A percentile compares a stretch with the other conserved stretches of the same genome.
These are phyloP conservation scores for Pseudorasbora parva DNA, from an alignment of 2,113 vertebrate genomes.

Conservation along the genomic window DNA sequence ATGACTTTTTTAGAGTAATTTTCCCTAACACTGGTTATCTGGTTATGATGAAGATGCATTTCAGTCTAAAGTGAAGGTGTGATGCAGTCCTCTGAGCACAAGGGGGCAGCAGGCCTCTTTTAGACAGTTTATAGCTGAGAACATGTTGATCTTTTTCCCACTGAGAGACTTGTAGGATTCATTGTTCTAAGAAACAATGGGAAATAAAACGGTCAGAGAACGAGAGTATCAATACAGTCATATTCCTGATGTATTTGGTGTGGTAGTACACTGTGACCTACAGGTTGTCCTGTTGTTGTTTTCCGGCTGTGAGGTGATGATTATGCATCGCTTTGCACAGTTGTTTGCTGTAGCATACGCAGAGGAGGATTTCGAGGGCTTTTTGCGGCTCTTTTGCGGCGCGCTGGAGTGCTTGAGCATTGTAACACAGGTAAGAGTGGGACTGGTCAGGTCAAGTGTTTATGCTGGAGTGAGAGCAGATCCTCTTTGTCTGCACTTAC, in stretches of 20 bases:
- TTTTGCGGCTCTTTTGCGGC: slow-evolving; percentile 23
- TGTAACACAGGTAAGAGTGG: slow-evolving; percentile 49
- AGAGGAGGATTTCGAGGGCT: slow-evolving; percentile 50
- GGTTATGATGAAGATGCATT: too few relatives aligned
- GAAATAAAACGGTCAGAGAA: not conserved
- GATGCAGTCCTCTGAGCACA: slow-evolving; percentile 44
- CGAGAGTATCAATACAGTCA: not conserved
- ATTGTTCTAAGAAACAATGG: slow-evolving; percentile 48
- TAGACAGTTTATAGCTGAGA: slow-evolving; percentile 35
- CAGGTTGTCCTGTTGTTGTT: slow-evolving; percentile 8
- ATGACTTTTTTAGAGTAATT: too few relatives aligned
- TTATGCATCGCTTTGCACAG: slow-evolving; percentile 43
- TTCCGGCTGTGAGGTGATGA: slow-evolving; percentile 37
- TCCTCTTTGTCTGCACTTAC: slow-evolving; percentile 53
- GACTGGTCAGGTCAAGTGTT: slow-evolving; percentile 61
- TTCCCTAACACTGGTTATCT: too few relatives aligned
- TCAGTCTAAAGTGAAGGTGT: not conserved
- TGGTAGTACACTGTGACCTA: not conserved
- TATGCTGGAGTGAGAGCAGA: slow-evolving; percentile 50
- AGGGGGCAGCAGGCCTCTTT: slow-evolving; percentile 69
- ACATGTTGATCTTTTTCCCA: slow-evolving; percentile 10
- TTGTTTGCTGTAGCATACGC: slow-evolving; percentile 49
- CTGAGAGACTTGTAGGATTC: slow-evolving; percentile 28
- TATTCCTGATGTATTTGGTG: not conserved
- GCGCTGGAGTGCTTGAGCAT: slow-evolving; percentile 55